These are phyloP conservation scores for Colletes latitarsis DNA, from an alignment of 1,140 invertebrate genomes.

Conservation along the genomic window DNA sequence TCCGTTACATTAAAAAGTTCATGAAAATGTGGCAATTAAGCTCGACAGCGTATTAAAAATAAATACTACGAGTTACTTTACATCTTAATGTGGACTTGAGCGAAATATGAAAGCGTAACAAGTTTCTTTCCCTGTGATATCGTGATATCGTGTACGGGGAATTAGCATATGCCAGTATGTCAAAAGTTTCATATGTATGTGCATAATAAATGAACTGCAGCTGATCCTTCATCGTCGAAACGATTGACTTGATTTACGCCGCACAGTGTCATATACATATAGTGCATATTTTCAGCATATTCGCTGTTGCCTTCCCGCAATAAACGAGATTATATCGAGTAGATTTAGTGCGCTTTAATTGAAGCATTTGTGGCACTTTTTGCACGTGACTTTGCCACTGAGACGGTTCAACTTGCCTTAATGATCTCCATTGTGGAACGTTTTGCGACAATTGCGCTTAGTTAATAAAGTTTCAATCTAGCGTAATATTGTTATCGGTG, in stretches of 20 bases:
- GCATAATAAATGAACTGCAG: constrained; percentile 43
- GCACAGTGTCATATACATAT: constrained; percentile 7
- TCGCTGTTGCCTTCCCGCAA: constrained; percentile 29
- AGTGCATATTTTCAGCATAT: not conserved
- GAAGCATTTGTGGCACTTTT: constrained; percentile 37
- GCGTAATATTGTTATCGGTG: not conserved
- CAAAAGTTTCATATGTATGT: constrained; percentile 43
- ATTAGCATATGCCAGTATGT: constrained; percentile 47
- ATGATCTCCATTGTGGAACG: not conserved
- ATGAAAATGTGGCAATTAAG: not conserved
- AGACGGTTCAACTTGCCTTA: constrained; percentile 29
- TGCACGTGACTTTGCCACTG: not conserved
- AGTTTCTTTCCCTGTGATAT: not conserved
- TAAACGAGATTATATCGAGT: constrained; percentile 50
- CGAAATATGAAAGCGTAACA: not conserved
- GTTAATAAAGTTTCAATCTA: constrained; percentile 32
- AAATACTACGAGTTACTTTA: not conserved
- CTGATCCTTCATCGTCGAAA: constrained; percentile 40
- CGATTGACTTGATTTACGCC: constrained; percentile 49
- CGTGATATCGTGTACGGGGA: not conserved
- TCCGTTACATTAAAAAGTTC: not conserved
- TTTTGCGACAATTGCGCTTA: not conserved
- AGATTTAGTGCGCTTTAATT: constrained; percentile 54
- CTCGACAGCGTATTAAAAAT: too few species aligned
- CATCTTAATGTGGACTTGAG: not conserved